Evolutionary conservation across 2,797 vertebrate genomes (phyloP).

Genomic region (Tragelaphus eurycerus): DNA sequence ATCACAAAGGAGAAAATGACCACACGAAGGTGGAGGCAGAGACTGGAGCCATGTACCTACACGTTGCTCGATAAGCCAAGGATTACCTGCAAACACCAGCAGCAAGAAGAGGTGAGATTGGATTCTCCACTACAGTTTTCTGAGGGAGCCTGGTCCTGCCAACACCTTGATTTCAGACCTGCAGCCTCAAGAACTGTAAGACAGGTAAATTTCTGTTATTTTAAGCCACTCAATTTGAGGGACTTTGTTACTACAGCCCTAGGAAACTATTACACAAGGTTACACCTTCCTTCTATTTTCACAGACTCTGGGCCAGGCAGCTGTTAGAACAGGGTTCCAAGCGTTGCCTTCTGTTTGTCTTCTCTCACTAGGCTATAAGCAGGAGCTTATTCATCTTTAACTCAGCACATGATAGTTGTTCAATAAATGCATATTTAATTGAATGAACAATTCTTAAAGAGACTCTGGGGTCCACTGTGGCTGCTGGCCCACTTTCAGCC

Average conservation of each 20-base stretch:
- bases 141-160: neutral
- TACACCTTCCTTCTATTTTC: neutral
- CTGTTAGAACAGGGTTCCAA: neutral
- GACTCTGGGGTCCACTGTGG: neutral
- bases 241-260: neutral
- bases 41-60: neutral
- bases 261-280: neutral
- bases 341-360: neutral
- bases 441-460: neutral
- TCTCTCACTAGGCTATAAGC: neutral
- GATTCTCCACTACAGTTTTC: neutral
- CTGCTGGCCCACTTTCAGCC: neutral
- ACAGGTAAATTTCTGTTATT: neutral
- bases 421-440: neutral
- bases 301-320: neutral
- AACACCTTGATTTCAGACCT: neutral
- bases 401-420: neutral
- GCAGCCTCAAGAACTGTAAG: neutral
- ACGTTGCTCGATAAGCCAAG: neutral
- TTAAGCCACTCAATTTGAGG: neutral
- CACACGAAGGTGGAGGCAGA: accelerated
- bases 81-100: neutral
- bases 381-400: neutral
- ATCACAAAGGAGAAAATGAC: neutral
- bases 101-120: neutral